Evolutionary conservation across 1,140 invertebrate genomes (phyloP).

Genomic region (Zaprionus tsacasi): DNA sequence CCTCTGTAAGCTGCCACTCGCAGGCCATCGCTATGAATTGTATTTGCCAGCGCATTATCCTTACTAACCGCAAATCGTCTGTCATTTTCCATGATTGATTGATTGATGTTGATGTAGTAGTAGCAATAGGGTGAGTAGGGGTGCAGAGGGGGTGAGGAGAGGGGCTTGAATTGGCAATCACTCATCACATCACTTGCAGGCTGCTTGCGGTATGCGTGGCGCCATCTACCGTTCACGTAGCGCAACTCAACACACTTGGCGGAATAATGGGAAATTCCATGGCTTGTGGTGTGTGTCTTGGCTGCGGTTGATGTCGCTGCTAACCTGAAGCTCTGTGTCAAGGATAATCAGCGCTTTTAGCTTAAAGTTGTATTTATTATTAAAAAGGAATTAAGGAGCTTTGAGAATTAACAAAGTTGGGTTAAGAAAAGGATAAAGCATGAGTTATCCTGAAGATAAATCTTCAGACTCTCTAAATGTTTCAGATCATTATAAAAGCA

Average conservation of each 20-base stretch:
- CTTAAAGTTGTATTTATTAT: not conserved
- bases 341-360: not conserved
- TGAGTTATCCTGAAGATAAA: not conserved
- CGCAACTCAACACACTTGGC: slow-evolving; percentile 29
- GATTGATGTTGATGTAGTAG: slow-evolving; percentile 35
- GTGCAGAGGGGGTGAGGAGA: not conserved
- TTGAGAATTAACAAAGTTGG: not conserved
- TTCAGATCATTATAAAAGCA: no score
- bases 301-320: not conserved
- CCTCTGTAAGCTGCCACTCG: not conserved
- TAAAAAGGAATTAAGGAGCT: not conserved
- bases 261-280: slow-evolving; percentile 48
- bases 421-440: not conserved
- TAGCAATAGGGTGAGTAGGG: not conserved
- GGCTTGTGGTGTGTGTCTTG: slow-evolving; percentile 3
- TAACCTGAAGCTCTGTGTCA: not conserved
- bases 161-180: not conserved
- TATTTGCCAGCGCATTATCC: slow-evolving; percentile 41
- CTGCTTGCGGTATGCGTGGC: slow-evolving; percentile 13
- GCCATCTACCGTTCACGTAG: slow-evolving; percentile 35
- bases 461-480: not conserved
- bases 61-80: slow-evolving; percentile 51
- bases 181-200: not conserved
- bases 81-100: slow-evolving; percentile 62
- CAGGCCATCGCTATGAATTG: slow-evolving; percentile 33